phyloP scores from a whole-genome alignment of 2,113 vertebrate species.

The Tapirus terrestris region DNA sequence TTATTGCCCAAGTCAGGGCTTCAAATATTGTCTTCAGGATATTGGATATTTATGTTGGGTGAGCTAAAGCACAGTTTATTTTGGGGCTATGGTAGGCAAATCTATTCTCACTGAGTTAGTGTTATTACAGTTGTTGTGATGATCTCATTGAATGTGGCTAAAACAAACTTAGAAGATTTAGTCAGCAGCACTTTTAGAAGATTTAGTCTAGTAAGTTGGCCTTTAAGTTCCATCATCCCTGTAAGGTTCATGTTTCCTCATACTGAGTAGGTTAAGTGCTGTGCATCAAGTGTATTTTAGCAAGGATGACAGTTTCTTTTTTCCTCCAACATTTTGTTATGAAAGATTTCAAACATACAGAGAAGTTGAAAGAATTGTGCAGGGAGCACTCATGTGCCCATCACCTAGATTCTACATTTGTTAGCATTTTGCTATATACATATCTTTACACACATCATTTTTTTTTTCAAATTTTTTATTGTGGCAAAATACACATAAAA shows the following conservation, averaged over 20 bases:
- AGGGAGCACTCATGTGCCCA: background rate
- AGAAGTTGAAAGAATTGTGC: background rate
- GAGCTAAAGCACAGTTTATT: background rate
- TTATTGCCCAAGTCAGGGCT: background rate
- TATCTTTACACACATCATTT: background rate
- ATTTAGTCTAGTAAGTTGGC: background rate
- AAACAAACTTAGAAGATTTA: background rate
- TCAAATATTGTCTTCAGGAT: background rate
- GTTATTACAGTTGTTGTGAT: background rate
- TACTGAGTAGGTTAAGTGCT: background rate
- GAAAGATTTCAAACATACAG: background rate
- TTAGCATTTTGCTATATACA: background rate
- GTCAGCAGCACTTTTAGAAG: background rate
- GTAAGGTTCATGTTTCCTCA: background rate
- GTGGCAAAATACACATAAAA: background rate
- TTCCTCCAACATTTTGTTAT: background rate
- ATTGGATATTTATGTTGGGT: slow-evolving; percentile 1
- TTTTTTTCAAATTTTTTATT: background rate
- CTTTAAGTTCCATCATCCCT: background rate
- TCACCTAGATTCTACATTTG: background rate
- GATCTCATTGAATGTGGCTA: background rate
- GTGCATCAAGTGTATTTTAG: background rate
- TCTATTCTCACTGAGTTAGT: background rate
- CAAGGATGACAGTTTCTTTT: background rate
- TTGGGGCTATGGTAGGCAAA: background rate